Conservation (phyloP, 2,113 vertebrate species). For the Psophia crepitans region DNA sequence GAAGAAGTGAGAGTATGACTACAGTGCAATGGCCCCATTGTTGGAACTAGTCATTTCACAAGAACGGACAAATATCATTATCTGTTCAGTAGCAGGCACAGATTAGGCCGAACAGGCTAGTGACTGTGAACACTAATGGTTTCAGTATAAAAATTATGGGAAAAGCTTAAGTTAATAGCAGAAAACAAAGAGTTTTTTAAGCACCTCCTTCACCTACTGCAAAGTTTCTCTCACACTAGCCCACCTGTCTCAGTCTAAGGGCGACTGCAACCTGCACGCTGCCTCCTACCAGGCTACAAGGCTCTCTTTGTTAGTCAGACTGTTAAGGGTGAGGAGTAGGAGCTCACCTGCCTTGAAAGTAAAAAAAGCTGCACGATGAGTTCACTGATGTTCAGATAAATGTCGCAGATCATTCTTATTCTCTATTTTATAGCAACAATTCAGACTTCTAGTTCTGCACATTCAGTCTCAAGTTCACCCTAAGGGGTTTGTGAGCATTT, state of each 20-base stretch:
- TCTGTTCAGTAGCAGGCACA: background rate
- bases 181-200: background rate
- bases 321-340: background rate
- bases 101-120: background rate
- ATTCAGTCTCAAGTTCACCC: background rate
- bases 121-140: background rate
- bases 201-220: background rate
- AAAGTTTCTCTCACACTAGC: background rate
- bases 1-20: background rate
- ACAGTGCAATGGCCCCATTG: background rate
- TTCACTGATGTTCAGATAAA: background rate
- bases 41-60: background rate
- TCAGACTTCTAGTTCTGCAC: background rate
- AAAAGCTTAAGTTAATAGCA: background rate
- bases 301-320: background rate
- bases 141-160: background rate
- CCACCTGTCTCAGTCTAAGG: no score
- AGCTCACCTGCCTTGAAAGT: background rate
- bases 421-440: background rate
- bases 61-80: background rate
- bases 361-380: background rate
- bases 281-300: background rate
- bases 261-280: rapidly evolving
- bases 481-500: background rate
- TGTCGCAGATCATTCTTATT: rapidly evolving